Base-by-base conservation (phyloP, 2,888 invertebrate genomes). In the Vesta saturnalis region DNA sequence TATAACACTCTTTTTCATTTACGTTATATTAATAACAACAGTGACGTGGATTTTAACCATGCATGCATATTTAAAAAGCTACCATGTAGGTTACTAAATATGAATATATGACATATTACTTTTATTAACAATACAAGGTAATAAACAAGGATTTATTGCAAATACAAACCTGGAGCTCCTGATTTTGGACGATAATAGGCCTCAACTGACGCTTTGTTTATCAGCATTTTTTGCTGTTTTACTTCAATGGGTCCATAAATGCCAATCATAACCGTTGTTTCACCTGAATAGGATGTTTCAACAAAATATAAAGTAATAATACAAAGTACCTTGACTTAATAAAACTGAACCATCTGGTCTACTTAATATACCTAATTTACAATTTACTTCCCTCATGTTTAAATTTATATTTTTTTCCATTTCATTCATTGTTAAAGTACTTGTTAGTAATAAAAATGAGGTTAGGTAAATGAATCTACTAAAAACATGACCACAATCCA, bases 181-280 rank as follows among this genome's bases (percentile, higher is more conserved):
- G 90, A 86, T 83, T 94, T 93, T 1, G 93, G 90, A 69, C 90
- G 89, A 79, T 90, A 96, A 52, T 90, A 84, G 19, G 93, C 91
- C 82, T 96, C 95, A 5, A 96, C 84, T n/a, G 86, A 88, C 0
- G 94, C 91, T 82, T 90, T 92, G 72, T 94, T 94, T 60, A 93
- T 90, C 73, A 90, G 88, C 76, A 94, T 89, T 82, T 91, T 94
- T 72, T 90, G 90, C 73, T 89, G 84, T 83, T 91, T 93, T 0
- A 91, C 90, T 82, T 96, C 96, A 10, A 92, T 85, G 0, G 96
- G 96, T 0, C 96, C 96, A 83, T 94, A 92, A 35, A 94, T 88
- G 71, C 93, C 92, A 1, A 91, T 92, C 46, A 94, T 80, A 0
- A 92, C 89, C 56, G 92, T 89, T 14, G 95, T 94, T 70, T 92